Evolutionary conservation across 2,888 invertebrate genomes (phyloP).

Genomic region (Agrotis ipsilon): DNA sequence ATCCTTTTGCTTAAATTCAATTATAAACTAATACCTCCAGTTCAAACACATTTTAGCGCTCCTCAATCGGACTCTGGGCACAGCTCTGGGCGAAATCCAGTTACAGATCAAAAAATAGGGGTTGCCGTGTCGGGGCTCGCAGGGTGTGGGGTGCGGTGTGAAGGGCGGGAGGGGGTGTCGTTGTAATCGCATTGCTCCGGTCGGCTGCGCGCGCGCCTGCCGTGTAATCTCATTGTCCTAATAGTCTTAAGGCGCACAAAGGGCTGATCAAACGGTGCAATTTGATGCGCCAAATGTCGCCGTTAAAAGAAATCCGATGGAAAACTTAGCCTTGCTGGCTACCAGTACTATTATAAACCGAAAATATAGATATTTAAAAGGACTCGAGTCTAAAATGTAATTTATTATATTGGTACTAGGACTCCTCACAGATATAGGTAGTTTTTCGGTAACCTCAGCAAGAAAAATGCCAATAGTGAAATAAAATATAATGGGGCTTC

Average conservation of each 20-base stretch:
- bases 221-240: conserved; percentile 87
- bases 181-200: conserved; percentile 83
- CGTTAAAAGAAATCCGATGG: conserved; percentile 21
- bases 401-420: background rate
- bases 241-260: conserved; percentile 89
- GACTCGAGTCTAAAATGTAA: too few relatives aligned
- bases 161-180: conserved; percentile 62
- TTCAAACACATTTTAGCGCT: conserved; percentile 67
- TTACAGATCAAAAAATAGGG: conserved; percentile 79
- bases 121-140: conserved; percentile 58
- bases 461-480: conserved; percentile 30
- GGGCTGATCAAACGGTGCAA: conserved; percentile 87
- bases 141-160: conserved; percentile 54
- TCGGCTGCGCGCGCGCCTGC: conserved; percentile 84
- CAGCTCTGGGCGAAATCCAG: conserved; percentile 76
- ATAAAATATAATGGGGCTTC: conserved; percentile 46
- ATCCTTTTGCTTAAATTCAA: background rate
- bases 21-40: background rate
- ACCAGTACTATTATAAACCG: too few relatives aligned
- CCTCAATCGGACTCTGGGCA: conserved; percentile 61
- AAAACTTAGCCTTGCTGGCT: background rate
- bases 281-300: conserved; percentile 88
- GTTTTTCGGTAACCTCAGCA: conserved; percentile 4
- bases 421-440: too few relatives aligned
- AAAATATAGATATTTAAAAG: too few relatives aligned